Evolutionary conservation across 1,140 invertebrate genomes (phyloP).

Genomic region (Dufourea novaeangliae): DNA sequence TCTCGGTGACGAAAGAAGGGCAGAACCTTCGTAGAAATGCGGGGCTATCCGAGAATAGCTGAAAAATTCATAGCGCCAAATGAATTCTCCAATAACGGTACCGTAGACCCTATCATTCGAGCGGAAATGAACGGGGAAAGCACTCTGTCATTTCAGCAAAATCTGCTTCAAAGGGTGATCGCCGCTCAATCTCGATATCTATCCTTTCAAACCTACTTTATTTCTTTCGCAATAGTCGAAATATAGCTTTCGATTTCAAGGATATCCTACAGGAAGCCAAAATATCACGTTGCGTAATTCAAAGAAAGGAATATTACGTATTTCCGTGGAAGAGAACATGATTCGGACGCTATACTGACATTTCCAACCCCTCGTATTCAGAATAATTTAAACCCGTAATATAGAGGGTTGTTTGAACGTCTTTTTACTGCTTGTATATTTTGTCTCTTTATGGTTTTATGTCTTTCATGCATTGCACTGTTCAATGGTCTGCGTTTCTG

Average conservation of each 20-base stretch:
- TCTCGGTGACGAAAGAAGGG: slow-evolving; percentile 51
- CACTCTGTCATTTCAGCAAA: slow-evolving; percentile 72
- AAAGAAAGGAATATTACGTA: neutral
- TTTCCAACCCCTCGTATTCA: neutral
- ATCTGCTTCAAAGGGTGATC: slow-evolving; percentile 15
- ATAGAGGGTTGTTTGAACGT: too few relatives aligned
- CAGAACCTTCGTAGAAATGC: slow-evolving; percentile 36
- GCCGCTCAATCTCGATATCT: slow-evolving; percentile 6
- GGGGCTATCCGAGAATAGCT: slow-evolving; percentile 11
- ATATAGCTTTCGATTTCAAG: slow-evolving; percentile 36
- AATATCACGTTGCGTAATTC: neutral
- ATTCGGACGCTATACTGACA: neutral
- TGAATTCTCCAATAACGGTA: slow-evolving; percentile 70
- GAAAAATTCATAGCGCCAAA: slow-evolving; percentile 55
- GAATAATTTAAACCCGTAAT: neutral
- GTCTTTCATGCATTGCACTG: too few relatives aligned
- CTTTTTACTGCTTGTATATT: too few relatives aligned
- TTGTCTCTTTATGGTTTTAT: too few relatives aligned
- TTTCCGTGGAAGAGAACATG: neutral
- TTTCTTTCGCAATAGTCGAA: slow-evolving; percentile 53
- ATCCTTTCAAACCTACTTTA: slow-evolving; percentile 4
- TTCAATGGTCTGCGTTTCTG: too few relatives aligned
- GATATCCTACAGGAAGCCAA: neutral
- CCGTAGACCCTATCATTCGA: slow-evolving; percentile 58
- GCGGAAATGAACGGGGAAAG: slow-evolving; percentile 53